Evolutionary conservation across 1,140 invertebrate genomes (phyloP), one percentile per base, ranked within the genome.

Genomic region (Euglossa dilemma): DNA sequence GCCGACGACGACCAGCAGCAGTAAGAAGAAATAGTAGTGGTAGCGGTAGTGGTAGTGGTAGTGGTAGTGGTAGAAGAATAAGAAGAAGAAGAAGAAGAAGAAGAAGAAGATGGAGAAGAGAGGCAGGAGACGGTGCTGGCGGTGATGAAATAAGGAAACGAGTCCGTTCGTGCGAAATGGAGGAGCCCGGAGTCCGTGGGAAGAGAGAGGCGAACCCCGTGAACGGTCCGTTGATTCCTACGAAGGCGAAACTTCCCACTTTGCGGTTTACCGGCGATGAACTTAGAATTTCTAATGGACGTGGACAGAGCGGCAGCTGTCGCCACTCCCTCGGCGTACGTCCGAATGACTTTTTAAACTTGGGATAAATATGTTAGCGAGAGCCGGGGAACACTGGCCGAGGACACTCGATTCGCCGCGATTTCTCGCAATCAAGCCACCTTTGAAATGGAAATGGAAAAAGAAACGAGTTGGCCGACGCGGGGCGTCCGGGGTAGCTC

Each of bases 201-300:
- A 28, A 25, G 23, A 63, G 67, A 71, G 50, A 6, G n/a, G 69
- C 66, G 71, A 28, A 3, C 20, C 6, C 36, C 73, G 83, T 84
- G 81, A 81, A 85, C 86, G 87, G 76, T 87, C 80, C 76, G 87
- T 88, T 88, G 87, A 88, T 76, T 88, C 57, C 83, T 36, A 71
- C 69, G 76, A 83, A 86, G 57, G 80, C 76, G 86, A 87, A 87
- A 87, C 87, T 88, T 87, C 59, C 86, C 85, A 87, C 87, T 88
- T 85, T 79, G 87, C 83, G 87, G 87, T 87, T 88, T 83, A 88
- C 86, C 83, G 54, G 45, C 87, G 83, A 88, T 88, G 86, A 88
- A 88, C 87, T 88, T 88, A 80, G 86, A 88, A 87, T 88, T 87
- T 87, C 86, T 88, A 88, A 88, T 88, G 67, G 66, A 70, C 79